Evolutionary conservation across 2,113 vertebrate genomes (phyloP).

Genomic region (Tympanuchus pallidicinctus): DNA sequence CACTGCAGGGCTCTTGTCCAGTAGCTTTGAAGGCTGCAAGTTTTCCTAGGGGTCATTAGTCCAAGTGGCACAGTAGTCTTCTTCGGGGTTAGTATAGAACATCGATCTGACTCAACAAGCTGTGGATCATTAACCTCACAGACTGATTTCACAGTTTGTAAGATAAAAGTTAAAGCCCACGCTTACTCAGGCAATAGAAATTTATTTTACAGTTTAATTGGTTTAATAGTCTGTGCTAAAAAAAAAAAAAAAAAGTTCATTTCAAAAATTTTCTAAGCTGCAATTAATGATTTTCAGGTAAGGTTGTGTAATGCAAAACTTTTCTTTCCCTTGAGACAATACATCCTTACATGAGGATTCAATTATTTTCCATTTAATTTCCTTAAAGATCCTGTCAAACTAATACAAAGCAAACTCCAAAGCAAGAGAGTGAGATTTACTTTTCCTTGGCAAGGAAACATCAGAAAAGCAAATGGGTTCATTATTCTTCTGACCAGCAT

Average conservation of each 20-base stretch:
- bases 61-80: not conserved
- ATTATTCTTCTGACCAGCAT: not conserved
- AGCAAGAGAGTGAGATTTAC: not conserved
- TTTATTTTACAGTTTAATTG: not conserved
- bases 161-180: not conserved
- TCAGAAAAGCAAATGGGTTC: not conserved
- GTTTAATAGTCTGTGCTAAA: not conserved
- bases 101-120: not conserved
- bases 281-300: conserved; percentile 8
- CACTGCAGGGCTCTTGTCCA: not conserved
- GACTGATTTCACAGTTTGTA: not conserved
- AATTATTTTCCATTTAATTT: not conserved
- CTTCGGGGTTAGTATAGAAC: not conserved
- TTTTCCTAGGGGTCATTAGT: not conserved
- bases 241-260: not conserved
- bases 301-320: not conserved
- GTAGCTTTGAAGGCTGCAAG: not conserved
- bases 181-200: not conserved
- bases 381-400: not conserved
- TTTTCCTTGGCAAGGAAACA: not conserved
- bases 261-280: not conserved
- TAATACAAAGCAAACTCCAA: not conserved
- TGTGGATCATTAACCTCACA: not conserved
- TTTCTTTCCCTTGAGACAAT: not conserved
- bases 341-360: not conserved